Evolutionary conservation across 2,113 vertebrate species (phyloP).

Genomic region (Rhabdornis inornatus): DNA sequence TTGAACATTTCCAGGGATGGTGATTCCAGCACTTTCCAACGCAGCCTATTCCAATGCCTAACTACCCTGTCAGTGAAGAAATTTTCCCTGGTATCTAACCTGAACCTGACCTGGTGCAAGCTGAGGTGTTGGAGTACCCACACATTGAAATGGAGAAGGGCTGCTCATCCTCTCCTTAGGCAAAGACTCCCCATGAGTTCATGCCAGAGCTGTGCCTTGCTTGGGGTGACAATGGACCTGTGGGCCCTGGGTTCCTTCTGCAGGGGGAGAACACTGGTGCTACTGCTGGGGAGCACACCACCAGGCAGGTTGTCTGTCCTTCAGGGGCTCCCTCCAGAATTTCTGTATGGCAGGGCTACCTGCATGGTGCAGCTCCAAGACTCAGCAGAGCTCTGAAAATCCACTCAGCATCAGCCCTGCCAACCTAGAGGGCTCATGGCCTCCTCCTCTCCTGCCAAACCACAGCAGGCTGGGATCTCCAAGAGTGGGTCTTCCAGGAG

Average conservation of each 20-base stretch:
- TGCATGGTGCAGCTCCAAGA: not conserved
- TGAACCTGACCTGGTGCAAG: not conserved
- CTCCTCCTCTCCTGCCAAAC: not conserved
- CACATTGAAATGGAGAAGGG: not conserved
- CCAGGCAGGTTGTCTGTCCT: not conserved
- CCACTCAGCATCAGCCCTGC: not conserved
- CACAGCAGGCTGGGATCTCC: not conserved
- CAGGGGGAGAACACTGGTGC: not conserved
- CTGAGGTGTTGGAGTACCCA: not conserved
- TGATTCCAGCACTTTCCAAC: not conserved
- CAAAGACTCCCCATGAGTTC: accelerated
- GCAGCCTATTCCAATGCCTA: not conserved
- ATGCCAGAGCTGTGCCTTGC: not conserved
- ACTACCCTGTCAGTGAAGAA: not conserved
- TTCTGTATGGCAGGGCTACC: not conserved
- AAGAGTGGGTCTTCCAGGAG: not conserved
- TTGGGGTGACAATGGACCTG: accelerated
- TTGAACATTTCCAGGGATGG: not conserved
- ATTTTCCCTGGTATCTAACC: not conserved
- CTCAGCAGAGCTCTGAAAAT: not conserved
- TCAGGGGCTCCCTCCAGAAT: accelerated
- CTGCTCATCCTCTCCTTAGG: not conserved
- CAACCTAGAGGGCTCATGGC: not conserved
- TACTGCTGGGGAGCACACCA: not conserved
- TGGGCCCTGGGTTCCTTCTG: not conserved